These are phyloP conservation scores for Calypte anna DNA, from an alignment of 2,113 vertebrate genomes.

Conservation along the genomic window DNA sequence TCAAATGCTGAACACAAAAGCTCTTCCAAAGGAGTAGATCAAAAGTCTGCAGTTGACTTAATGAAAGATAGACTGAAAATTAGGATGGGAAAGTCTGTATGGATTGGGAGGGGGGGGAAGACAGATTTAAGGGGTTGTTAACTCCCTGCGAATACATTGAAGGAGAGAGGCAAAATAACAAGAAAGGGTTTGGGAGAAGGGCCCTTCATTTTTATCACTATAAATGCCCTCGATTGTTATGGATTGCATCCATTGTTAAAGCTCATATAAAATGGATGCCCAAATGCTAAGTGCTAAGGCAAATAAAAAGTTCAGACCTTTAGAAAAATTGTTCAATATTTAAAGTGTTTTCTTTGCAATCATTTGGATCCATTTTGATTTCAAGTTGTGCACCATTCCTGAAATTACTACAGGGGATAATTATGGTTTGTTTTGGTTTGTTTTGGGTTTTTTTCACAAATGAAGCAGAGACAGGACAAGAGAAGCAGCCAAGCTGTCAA, in stretches of 20 bases:
- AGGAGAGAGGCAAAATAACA: background rate
- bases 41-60: constrained; percentile 38
- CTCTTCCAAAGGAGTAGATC: constrained; percentile 27
- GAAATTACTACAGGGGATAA: constrained; percentile 71
- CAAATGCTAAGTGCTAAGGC: background rate
- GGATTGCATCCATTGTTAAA: background rate
- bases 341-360: constrained; percentile 73
- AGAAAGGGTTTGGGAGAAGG: background rate
- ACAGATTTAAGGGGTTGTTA: background rate
- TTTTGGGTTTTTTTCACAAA: constrained; percentile 58
- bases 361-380: constrained; percentile 66
- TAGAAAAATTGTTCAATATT: constrained; percentile 61
- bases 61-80: constrained; percentile 34
- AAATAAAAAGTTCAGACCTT: constrained; percentile 23
- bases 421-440: constrained; percentile 63
- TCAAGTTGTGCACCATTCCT: constrained; percentile 68
- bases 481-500: constrained; percentile 56
- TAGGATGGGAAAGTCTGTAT: background rate
- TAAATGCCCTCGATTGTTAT: background rate
- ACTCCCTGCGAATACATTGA: background rate
- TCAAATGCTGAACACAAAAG: constrained; percentile 39
- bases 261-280: background rate
- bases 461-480: constrained; percentile 22
- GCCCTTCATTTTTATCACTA: background rate
- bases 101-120: background rate